Evolutionary conservation across 2,113 vertebrate species (phyloP), one percentile per base, ranked within the genome.

Genomic region (Patagioenas fasciata): DNA sequence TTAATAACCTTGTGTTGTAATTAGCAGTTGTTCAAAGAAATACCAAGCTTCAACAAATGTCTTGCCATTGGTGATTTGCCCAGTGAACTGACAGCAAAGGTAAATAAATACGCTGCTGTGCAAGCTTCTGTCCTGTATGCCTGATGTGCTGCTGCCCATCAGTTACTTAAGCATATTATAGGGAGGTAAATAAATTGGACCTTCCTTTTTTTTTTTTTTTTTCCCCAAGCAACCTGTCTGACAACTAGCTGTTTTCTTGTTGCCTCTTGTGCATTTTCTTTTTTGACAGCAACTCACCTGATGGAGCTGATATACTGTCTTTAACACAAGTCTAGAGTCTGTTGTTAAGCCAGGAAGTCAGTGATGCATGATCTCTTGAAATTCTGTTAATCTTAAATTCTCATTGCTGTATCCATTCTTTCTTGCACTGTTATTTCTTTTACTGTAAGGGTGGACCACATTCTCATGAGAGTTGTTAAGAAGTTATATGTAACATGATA

Each of bases 191-290:
- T 66, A 92, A 88, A 74, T 92, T 15, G 16, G 38, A 67, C 44
- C 48, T 91, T 92, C 34, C 18, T 81, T 89, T 82, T 47, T 53
- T 85, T 86, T 67, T 40, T 40, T 40, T 40, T n/a, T n/a, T n/a
- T n/a, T n/a, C n/a, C n/a, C n/a, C 77, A 87, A 56, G 18, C 17
- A 57, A 72, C 16, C 3, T 48, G 10, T 89, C 51, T 93, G 93
- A 74, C 77, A 95, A 23, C 57, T 79, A 75, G 32, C n/a, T 87
- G 93, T 92, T 93, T 93, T 65, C 89, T 81, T 92, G 73, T 77
- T 88, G 53, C 15, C 3, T 81, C 31, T 86, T 34, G 31, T 58
- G n/a, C 15, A 5, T 50, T 84, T 79, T 70, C 32, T 74, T 54
- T 84, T 64, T 85, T 93, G 38, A 73, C 31, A 80, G 50, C 77